phyloP scores from a whole-genome alignment of 2,113 vertebrate species.

The Acanthochromis polyacanthus region DNA sequence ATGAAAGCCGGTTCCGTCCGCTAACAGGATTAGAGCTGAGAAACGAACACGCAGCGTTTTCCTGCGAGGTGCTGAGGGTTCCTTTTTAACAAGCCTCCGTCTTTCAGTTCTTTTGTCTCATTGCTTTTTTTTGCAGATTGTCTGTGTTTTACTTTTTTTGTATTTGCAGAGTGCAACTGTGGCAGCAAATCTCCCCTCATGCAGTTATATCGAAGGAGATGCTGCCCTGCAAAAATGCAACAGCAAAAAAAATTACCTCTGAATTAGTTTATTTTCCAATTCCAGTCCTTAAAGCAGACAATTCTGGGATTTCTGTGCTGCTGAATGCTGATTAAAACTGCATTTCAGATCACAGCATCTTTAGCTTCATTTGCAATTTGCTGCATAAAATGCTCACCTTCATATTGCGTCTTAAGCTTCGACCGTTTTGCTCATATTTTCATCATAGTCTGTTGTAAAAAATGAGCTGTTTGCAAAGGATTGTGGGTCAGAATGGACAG shows the following conservation, averaged over 20 bases:
- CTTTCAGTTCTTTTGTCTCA: conserved; percentile 25
- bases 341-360: too few relatives aligned
- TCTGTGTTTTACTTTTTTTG: background rate
- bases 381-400: too few relatives aligned
- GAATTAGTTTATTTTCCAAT: too few relatives aligned
- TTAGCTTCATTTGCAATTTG: too few relatives aligned
- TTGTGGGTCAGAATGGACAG: too few relatives aligned
- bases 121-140: background rate
- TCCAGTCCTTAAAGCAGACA: too few relatives aligned
- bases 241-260: background rate
- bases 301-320: too few relatives aligned
- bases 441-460: too few relatives aligned
- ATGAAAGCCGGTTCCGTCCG: conserved; percentile 29
- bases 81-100: conserved; percentile 10
- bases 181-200: background rate
- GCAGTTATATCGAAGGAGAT: background rate
- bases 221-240: background rate
- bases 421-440: too few relatives aligned
- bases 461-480: too few relatives aligned
- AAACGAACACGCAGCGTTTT: conserved; percentile 46
- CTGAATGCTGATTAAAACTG: too few relatives aligned
- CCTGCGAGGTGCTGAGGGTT: background rate
- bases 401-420: too few relatives aligned
- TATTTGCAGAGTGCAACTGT: background rate
- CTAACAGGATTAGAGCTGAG: conserved; percentile 58